Evolutionary conservation across 1,140 invertebrate genomes (phyloP).

Genomic region (Phymorhynchus buccinoides): DNA sequence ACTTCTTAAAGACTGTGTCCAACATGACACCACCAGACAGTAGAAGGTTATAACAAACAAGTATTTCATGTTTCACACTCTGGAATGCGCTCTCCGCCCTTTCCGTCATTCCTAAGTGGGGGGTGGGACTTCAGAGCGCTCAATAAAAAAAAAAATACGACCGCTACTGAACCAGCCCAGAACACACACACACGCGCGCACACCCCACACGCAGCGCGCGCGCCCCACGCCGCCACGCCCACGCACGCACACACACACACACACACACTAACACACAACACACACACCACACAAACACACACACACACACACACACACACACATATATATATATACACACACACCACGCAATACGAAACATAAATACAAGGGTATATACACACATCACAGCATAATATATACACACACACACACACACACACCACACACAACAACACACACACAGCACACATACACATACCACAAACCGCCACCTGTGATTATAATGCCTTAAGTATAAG

Average conservation of each 20-base stretch:
- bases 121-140: too few species aligned
- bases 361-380: not conserved
- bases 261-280: slow-evolving; percentile 17
- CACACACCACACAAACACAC: slow-evolving; percentile 2
- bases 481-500: too few species aligned
- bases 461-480: too few species aligned
- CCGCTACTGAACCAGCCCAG: not conserved
- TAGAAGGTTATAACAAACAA: not conserved
- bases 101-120: not conserved
- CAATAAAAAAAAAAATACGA: too few species aligned
- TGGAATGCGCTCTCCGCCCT: not conserved
- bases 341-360: too few species aligned
- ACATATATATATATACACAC: not conserved
- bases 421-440: too few species aligned
- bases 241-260: not conserved
- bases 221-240: not conserved
- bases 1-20: too few species aligned
- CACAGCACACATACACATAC: too few species aligned
- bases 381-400: not conserved
- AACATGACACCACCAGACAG: not conserved
- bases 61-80: not conserved
- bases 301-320: not conserved
- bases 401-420: not conserved
- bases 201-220: not conserved
- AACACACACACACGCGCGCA: not conserved